Evolutionary conservation across 2,113 vertebrate genomes (phyloP), one percentile per base, ranked within the genome.

Genomic region (Ascaphus truei): DNA sequence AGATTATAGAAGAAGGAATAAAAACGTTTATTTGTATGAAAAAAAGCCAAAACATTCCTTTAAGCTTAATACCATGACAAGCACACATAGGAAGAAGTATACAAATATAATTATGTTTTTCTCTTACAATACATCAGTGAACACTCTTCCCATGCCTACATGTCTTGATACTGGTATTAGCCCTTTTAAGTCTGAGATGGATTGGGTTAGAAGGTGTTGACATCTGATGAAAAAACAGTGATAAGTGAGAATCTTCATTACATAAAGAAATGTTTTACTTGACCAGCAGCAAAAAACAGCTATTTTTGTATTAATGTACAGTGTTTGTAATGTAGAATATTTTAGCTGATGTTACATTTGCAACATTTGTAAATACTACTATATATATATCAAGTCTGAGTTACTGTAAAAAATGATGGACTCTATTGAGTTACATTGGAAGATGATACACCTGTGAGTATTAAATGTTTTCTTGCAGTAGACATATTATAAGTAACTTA

Each of bases 221-320:
- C 52, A 85, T 85, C 88, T 87, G 87, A 92, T 92, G 90, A 78
- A 81, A 80, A 81, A 68, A 87, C 90, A 90, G 91, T 92, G 91
- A 92, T 92, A 92, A 92, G 91, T 91, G 89, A 91, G 86, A 89
- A 89, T 89, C 82, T 82, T 69, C 48, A 79, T 83, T 75, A 74
- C 79, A 83, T 77, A 77, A 85, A 80, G 1, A 74, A 68, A 78
- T 59, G 68, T 84, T 86, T 78, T 76, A 82, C 82, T 84, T 85
- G 83, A 84, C 74, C 86, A 90, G 86, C 88, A 92, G 90, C 91
- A 84, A 89, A 85, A 79, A 77, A 80, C 41, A 73, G 74, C 15
- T 23, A 20, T 48, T 48, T 20, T 7, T 48, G 20, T 23, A 23
- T 9, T 33, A 7, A 33, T 10, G 7, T n/a, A n/a, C n/a, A n/a